Percentiles rank a stretch among this genome's conserved stretches.
Evolutionary conservation across 1,140 invertebrate genomes (phyloP).

Genomic region (Goniozus legneri): DNA sequence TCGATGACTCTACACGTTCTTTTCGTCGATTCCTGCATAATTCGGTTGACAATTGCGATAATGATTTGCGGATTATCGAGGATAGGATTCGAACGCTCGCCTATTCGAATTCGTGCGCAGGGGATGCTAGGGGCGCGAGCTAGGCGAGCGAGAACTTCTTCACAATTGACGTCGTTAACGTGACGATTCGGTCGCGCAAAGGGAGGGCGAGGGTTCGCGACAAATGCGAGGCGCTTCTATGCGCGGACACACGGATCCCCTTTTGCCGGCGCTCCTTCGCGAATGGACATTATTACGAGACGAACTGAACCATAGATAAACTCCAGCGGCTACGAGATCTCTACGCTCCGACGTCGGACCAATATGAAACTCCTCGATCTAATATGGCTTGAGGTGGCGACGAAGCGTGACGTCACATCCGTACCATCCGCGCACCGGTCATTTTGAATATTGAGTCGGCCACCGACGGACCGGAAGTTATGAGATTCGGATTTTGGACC

Average conservation of each 20-base stretch:
- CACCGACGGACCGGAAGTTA: slow-evolving; percentile 49
- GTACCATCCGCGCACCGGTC: slow-evolving; percentile 45
- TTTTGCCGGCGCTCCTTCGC: background rate
- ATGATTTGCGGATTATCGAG: too few relatives aligned
- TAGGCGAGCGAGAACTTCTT: too few relatives aligned
- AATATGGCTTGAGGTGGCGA: slow-evolving; percentile 52
- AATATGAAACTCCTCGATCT: slow-evolving; percentile 52
- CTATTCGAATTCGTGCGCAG: too few relatives aligned
- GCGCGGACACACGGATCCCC: too few relatives aligned
- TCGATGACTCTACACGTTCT: too few relatives aligned
- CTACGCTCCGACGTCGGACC: slow-evolving; percentile 31
- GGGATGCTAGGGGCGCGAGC: too few relatives aligned
- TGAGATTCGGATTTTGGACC: slow-evolving; percentile 47
- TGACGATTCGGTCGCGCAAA: background rate
- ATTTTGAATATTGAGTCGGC: slow-evolving; percentile 55
- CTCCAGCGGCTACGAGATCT: slow-evolving; percentile 35
- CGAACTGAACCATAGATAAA: slow-evolving; percentile 40
- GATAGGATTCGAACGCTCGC: too few relatives aligned
- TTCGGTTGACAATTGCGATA: too few relatives aligned
- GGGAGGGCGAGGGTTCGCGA: background rate
- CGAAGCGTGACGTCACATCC: slow-evolving; percentile 53
- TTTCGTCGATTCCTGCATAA: too few relatives aligned
- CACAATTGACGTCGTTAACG: slow-evolving; percentile 24
- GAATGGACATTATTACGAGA: slow-evolving; percentile 41
- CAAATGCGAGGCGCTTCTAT: too few relatives aligned